These are phyloP conservation scores for Caenorhabditis sp. DNA, from an alignment of 2,888 invertebrate genomes.

Conservation along the genomic window DNA sequence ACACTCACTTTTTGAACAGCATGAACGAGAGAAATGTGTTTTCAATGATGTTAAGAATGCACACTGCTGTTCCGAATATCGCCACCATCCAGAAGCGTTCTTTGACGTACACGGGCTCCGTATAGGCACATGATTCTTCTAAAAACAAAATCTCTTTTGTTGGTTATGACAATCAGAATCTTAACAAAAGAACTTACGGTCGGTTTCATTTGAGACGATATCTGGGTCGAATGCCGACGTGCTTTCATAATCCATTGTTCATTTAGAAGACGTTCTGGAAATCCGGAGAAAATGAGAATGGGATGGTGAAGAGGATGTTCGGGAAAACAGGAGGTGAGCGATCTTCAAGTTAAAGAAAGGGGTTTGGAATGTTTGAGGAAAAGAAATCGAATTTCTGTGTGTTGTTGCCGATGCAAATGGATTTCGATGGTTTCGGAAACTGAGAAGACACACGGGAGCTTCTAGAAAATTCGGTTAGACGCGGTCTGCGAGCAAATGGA, in stretches of 20 bases:
- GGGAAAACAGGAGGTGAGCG: constrained; percentile 16
- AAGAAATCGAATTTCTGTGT: constrained; percentile 56
- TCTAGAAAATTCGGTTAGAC: constrained; percentile 50
- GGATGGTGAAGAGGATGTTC: constrained; percentile 29
- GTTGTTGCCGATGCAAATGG: constrained; percentile 39
- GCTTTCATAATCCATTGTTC: constrained; percentile 62
- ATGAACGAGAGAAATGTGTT: constrained; percentile 76
- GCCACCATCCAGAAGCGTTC: constrained; percentile 78
- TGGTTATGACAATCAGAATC: not conserved
- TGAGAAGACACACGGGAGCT: constrained; percentile 9
- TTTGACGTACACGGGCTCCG: constrained; percentile 55
- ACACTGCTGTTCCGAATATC: constrained; percentile 77
- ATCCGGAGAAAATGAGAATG: not conserved
- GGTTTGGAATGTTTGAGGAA: constrained; percentile 2
- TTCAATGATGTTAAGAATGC: constrained; percentile 76
- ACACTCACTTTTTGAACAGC: constrained; percentile 70
- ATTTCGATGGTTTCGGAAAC: constrained; percentile 43
- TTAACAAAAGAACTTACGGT: constrained; percentile 28
- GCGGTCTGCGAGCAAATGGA: constrained; percentile 61
- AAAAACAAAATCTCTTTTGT: constrained; percentile 9
- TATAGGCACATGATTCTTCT: constrained; percentile 54
- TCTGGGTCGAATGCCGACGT: constrained; percentile 51
- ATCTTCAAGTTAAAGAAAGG: constrained; percentile 8
- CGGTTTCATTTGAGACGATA: constrained; percentile 36
- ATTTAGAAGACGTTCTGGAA: constrained; percentile 44